Percentiles rank a stretch among this genome's conserved stretches.
Conservation (phyloP, 2,888 invertebrate species). For the Drosophila acutilabella region DNA sequence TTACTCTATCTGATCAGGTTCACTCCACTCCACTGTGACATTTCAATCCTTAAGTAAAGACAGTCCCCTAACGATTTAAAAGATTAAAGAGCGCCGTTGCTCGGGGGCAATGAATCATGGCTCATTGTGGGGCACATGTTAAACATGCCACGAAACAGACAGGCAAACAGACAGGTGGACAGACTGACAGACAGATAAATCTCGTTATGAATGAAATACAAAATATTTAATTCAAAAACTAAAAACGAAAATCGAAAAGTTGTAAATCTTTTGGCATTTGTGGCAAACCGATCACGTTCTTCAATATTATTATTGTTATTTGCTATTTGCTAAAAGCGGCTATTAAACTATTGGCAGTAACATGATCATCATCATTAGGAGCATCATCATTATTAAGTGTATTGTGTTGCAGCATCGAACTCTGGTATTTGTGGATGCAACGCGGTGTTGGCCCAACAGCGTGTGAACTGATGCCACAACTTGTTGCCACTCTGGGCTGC, state of each 20-base stretch:
- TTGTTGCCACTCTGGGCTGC: neutral
- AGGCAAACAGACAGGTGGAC: neutral
- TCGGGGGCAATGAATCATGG: slow-evolving; percentile 23
- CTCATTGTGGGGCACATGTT: slow-evolving; percentile 37
- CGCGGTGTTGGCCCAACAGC: slow-evolving; percentile 36
- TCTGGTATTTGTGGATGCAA: slow-evolving; percentile 68
- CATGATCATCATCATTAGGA: slow-evolving; percentile 15
- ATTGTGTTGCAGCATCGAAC: slow-evolving; percentile 50
- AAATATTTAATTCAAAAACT: neutral
- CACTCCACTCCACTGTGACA: slow-evolving; percentile 7
- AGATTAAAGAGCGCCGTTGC: no score
- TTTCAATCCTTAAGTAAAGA: slow-evolving; percentile 1
- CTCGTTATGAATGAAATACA: slow-evolving; percentile 47
- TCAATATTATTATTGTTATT: slow-evolving; percentile 14
- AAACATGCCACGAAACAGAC: slow-evolving; percentile 48
- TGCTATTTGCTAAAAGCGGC: slow-evolving; percentile 33
- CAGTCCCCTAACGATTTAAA: no score
- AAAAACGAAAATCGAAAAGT: slow-evolving; percentile 7
- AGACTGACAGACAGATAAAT: neutral
- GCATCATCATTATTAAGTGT: slow-evolving; percentile 1
- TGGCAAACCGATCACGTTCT: slow-evolving; percentile 53
- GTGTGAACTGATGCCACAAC: slow-evolving; percentile 24
- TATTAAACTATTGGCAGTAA: slow-evolving; percentile 47
- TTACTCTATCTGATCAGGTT: neutral
- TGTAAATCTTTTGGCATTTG: slow-evolving; percentile 38